phyloP scores from a whole-genome alignment of 1,140 invertebrate species.

The Zaprionus africanus region DNA sequence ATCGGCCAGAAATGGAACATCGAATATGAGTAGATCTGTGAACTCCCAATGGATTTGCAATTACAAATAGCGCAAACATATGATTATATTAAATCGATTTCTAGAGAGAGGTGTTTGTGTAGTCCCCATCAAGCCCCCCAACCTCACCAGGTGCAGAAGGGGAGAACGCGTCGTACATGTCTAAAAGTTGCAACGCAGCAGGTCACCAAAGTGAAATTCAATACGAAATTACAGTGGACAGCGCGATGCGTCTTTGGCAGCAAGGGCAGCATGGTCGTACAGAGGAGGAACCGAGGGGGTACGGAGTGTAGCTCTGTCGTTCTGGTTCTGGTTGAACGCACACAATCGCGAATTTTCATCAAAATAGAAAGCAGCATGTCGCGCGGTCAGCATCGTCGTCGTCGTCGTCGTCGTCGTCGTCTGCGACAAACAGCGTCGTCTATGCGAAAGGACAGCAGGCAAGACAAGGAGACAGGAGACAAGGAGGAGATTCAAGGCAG shows the following conservation, averaged over 20 bases:
- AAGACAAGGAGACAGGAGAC: constrained; percentile 47
- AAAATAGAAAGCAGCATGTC: constrained; percentile 70
- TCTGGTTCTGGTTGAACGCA: constrained; percentile 66
- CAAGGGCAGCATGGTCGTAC: constrained; percentile 1
- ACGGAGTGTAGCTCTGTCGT: constrained; percentile 41
- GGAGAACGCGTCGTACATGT: neutral
- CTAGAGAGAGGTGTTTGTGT: no score
- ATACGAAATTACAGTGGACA: constrained; percentile 49
- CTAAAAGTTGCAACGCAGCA: neutral
- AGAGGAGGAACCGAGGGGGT: neutral
- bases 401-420: constrained; percentile 22
- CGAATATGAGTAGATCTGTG: neutral
- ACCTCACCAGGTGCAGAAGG: no score
- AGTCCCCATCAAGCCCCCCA: no score
- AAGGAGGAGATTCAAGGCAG: constrained; percentile 46
- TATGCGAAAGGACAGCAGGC: constrained; percentile 34
- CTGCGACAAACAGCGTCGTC: constrained; percentile 49
- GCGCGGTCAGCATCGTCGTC: constrained; percentile 53
- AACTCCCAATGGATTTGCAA: neutral
- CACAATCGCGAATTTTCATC: constrained; percentile 77
- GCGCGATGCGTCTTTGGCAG: constrained; percentile 39
- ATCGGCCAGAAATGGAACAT: neutral
- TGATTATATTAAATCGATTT: constrained; percentile 1
- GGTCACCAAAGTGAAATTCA: constrained; percentile 43
- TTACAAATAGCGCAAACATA: neutral